A percentile compares a stretch with the other conserved stretches of the same genome.
Conservation (phyloP, 1,140 invertebrate genomes). For the Zaprionus tsacasi region DNA sequence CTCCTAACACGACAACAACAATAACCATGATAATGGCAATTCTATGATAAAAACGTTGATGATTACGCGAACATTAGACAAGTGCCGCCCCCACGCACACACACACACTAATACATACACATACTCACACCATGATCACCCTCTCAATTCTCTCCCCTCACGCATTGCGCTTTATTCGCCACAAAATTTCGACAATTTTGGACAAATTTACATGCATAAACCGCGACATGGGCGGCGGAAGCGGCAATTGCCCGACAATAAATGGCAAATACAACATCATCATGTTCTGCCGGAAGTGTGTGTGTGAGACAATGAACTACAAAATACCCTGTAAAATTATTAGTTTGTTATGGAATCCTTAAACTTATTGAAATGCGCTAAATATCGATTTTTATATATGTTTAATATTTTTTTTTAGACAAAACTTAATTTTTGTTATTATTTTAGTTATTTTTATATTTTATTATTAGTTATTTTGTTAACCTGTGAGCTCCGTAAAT, state of each 20-base stretch:
- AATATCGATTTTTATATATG: neutral
- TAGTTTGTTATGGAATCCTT: neutral
- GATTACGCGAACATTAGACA: slow-evolving; percentile 74
- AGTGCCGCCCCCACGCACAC: slow-evolving; percentile 47
- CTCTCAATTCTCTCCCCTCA: slow-evolving; percentile 14
- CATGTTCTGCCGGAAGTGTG: neutral
- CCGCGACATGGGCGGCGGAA: slow-evolving; percentile 66
- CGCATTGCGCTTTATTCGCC: slow-evolving; percentile 69
- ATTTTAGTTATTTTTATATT: too few species aligned
- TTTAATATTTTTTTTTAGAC: neutral
- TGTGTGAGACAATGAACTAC: too few species aligned
- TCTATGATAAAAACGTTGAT: slow-evolving; percentile 66
- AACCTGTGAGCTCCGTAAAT: too few species aligned
- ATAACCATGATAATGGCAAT: slow-evolving; percentile 49
- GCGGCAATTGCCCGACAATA: slow-evolving; percentile 73
- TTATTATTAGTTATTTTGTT: too few species aligned
- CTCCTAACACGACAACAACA: slow-evolving; percentile 8
- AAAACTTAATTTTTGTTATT: too few species aligned
- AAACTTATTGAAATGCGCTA: neutral
- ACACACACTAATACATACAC: slow-evolving; percentile 11
- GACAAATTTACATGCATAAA: slow-evolving; percentile 82
- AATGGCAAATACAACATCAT: slow-evolving; percentile 37
- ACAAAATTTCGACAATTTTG: slow-evolving; percentile 81
- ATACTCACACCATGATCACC: slow-evolving; percentile 5
- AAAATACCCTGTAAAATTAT: slow-evolving; percentile 3